Conservation (phyloP, 2,113 vertebrate species). For the Thunnus thynnus region DNA sequence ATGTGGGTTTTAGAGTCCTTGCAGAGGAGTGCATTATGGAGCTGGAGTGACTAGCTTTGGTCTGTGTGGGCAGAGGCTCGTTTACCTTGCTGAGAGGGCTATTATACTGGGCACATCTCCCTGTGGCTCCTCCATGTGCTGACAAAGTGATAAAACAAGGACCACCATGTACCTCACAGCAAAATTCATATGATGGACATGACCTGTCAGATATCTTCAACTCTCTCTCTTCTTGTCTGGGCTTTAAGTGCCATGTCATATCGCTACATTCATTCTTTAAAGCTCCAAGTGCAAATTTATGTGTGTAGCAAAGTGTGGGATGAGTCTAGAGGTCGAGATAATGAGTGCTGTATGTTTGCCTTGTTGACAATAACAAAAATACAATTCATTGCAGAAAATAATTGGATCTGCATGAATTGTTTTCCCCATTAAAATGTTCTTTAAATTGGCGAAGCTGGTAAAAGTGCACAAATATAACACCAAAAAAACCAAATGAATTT, state of each 20-base stretch:
- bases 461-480: constrained; percentile 6
- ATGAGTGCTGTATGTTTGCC: constrained; percentile 15
- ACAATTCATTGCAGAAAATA: constrained; percentile 17
- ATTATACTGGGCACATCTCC: constrained; percentile 58
- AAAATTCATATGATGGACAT: constrained; percentile 34
- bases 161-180: constrained; percentile 12
- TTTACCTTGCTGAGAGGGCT: constrained; percentile 72
- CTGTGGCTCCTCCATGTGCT: constrained; percentile 49
- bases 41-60: constrained; percentile 71
- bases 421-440: background rate
- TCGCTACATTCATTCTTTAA: background rate
- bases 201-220: constrained; percentile 4
- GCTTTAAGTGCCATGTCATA: background rate
- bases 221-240: background rate
- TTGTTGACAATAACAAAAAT: constrained; percentile 26
- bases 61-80: constrained; percentile 79
- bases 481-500: background rate
- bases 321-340: background rate
- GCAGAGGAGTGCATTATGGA: constrained; percentile 78
- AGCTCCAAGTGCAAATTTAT: background rate
- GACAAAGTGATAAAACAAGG: constrained; percentile 46
- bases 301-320: background rate
- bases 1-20: constrained; percentile 77
- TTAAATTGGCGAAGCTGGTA: background rate
- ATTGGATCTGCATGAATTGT: constrained; percentile 18